phyloP scores from a whole-genome alignment of 2,888 invertebrate species.

The Molanna angustata region DNA sequence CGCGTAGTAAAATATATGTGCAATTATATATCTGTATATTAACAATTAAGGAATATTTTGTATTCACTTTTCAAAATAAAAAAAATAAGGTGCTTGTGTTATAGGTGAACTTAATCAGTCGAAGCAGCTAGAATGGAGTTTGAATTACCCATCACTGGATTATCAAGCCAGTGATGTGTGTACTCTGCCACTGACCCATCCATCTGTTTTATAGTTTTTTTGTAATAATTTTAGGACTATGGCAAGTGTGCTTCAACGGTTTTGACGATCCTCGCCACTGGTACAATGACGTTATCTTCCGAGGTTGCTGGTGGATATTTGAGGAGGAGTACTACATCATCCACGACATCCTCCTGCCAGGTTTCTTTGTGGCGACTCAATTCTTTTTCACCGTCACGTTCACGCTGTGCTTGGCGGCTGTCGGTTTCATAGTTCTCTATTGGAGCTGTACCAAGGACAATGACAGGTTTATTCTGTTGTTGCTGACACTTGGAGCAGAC shows the following conservation, averaged over 20 bases:
- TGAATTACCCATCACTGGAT: too few species aligned
- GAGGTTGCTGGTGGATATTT: slow-evolving; percentile 95
- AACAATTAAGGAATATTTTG: too few species aligned
- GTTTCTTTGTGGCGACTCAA: slow-evolving; percentile 91
- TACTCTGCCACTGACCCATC: too few species aligned
- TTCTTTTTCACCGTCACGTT: slow-evolving; percentile 89
- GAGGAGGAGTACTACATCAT: slow-evolving; percentile 96
- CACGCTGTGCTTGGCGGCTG: slow-evolving; percentile 73
- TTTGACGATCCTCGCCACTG: slow-evolving; percentile 83
- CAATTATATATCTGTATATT: too few species aligned
- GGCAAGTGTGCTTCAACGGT: slow-evolving; percentile 91
- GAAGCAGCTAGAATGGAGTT: too few species aligned
- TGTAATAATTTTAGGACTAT: slow-evolving; percentile 65
- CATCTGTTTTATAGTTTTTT: background rate
- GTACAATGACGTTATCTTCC: slow-evolving; percentile 83
- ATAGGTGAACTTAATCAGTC: too few species aligned
- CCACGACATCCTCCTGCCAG: slow-evolving; percentile 82
- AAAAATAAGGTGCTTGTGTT: too few species aligned
- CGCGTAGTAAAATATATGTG: too few species aligned
- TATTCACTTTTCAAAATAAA: too few species aligned
- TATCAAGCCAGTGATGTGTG: too few species aligned
- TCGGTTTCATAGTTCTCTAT: slow-evolving; percentile 71
- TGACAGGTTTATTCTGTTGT: slow-evolving; percentile 70
- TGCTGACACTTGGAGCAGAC: slow-evolving; percentile 71
- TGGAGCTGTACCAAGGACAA: slow-evolving; percentile 72